phyloP scores from a whole-genome alignment of 2,888 invertebrate genomes.

The Rhingia rostrata region DNA sequence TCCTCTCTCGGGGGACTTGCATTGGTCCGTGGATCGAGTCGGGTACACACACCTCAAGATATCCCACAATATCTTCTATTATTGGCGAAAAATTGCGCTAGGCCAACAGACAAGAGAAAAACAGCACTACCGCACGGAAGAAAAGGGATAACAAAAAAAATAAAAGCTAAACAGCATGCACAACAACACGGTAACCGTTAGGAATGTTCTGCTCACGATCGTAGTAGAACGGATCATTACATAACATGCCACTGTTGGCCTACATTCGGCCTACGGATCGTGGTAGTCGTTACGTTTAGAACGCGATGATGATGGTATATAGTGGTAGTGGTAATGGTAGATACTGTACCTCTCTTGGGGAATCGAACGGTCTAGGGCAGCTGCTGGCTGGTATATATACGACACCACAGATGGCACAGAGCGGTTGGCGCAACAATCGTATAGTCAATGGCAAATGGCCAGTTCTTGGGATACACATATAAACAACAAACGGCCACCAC shows the following conservation, averaged over 20 bases:
- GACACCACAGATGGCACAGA: constrained; percentile 10
- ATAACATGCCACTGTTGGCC: constrained; percentile 75
- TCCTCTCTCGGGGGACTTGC: constrained; percentile 20
- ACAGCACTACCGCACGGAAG: constrained; percentile 34
- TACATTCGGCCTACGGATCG: constrained; percentile 69
- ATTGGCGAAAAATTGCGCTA: background rate
- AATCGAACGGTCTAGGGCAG: constrained; percentile 72
- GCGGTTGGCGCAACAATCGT: constrained; percentile 17
- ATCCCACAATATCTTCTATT: constrained; percentile 36
- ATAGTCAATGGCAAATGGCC: constrained; percentile 70
- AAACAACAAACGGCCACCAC: background rate
- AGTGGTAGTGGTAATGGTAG: constrained; percentile 35
- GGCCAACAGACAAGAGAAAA: constrained; percentile 16
- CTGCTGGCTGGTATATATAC: constrained; percentile 16
- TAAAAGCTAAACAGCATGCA: constrained; percentile 28
- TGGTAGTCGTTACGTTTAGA: constrained; percentile 31
- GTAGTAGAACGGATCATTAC: constrained; percentile 73
- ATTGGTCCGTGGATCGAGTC: constrained; percentile 36
- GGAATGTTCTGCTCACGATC: constrained; percentile 71
- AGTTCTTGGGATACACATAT: constrained; percentile 10
- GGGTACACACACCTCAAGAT: constrained; percentile 1
- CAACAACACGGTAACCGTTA: constrained; percentile 69
- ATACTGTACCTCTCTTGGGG: constrained; percentile 64
- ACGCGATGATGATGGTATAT: background rate
- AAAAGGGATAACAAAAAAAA: constrained; percentile 70